A percentile compares a stretch with the other conserved stretches of the same genome.
Evolutionary conservation across 2,888 invertebrate species (phyloP).

Genomic region (Loripinus fragilis): DNA sequence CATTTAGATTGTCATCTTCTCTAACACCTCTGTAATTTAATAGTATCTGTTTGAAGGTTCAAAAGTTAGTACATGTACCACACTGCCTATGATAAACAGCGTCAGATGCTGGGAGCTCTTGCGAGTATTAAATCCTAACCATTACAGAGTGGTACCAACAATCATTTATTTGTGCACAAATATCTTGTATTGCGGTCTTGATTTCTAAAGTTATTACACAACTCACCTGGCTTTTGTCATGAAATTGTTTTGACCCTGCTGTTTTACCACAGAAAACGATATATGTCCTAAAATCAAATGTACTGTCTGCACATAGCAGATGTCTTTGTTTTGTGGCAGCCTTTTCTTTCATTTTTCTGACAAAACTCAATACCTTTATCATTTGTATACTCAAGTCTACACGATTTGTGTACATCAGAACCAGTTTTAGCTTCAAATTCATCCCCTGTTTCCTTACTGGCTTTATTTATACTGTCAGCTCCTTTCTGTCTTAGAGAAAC

Average conservation of each 20-base stretch:
- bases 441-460: slow-evolving; percentile 23
- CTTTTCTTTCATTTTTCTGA: neutral
- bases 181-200: slow-evolving; percentile 1
- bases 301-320: slow-evolving; percentile 20
- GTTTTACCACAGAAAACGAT: slow-evolving; percentile 25
- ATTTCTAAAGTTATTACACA: slow-evolving; percentile 1
- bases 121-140: slow-evolving; percentile 19
- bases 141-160: slow-evolving; percentile 17
- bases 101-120: slow-evolving; percentile 27
- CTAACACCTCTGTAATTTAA: neutral
- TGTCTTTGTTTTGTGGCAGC: neutral
- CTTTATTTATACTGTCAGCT: slow-evolving; percentile 18
- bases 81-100: slow-evolving; percentile 26
- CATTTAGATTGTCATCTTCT: neutral
- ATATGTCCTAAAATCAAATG: slow-evolving; percentile 4
- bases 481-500: too few species aligned
- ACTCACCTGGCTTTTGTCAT: neutral
- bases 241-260: neutral
- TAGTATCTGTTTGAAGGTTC: slow-evolving; percentile 14
- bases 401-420: slow-evolving; percentile 22
- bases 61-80: slow-evolving; percentile 12
- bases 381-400: slow-evolving; percentile 26
- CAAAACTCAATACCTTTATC: slow-evolving; percentile 13
- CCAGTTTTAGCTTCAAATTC: slow-evolving; percentile 9
- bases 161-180: slow-evolving; percentile 23